Conservation (phyloP, 2,888 invertebrate species). For the Entomobrya multifasciata region DNA sequence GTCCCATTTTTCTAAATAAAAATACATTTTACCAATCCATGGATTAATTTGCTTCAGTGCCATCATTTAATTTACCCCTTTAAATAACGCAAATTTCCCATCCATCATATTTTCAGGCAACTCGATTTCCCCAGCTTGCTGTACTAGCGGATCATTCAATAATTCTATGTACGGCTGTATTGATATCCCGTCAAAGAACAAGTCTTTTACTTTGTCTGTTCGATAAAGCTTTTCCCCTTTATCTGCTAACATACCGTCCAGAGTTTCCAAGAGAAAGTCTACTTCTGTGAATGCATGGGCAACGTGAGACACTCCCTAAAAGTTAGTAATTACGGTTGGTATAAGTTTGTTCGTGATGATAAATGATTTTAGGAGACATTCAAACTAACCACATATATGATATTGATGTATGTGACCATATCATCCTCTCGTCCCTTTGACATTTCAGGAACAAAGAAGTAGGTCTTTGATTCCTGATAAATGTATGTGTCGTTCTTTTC, state of each 20-base stretch:
- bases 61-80: constrained; percentile 70
- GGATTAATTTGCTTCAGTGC: no score
- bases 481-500: constrained; percentile 88
- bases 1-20: constrained; percentile 72
- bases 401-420: constrained; percentile 86
- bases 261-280: constrained; percentile 70
- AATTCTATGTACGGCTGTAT: constrained; percentile 69
- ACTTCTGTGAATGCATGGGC: constrained; percentile 72
- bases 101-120: constrained; percentile 68
- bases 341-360: no score
- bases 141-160: constrained; percentile 63
- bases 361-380: neutral
- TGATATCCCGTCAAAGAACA: constrained; percentile 71
- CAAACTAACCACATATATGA: constrained; percentile 86
- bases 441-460: constrained; percentile 85
- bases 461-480: constrained; percentile 86
- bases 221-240: constrained; percentile 77
- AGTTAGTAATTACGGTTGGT: neutral
- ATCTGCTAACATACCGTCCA: constrained; percentile 72
- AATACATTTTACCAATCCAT: neutral
- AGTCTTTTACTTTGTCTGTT: constrained; percentile 73
- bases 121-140: constrained; percentile 53
- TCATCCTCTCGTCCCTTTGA: constrained; percentile 88
- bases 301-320: constrained; percentile 74
- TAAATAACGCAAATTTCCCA: constrained; percentile 72